A percentile compares a stretch with the other conserved stretches of the same genome.
These are phyloP conservation scores for Ciona savignyi DNA, from an alignment of 23 tunicate genomes.

Conservation along the genomic window DNA sequence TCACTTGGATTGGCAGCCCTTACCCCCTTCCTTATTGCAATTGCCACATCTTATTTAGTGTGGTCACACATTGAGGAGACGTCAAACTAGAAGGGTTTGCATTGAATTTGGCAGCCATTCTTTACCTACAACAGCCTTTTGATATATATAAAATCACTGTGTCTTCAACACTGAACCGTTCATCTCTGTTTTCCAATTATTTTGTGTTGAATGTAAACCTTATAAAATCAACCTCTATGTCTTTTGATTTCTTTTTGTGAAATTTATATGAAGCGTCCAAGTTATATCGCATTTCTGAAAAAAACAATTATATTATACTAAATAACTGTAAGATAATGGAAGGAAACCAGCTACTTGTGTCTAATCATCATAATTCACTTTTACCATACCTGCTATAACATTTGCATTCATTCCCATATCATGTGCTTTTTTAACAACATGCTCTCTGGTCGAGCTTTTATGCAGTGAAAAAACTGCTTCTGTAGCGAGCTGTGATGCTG, in stretches of 20 bases:
- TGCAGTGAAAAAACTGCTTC: slow-evolving; percentile 74
- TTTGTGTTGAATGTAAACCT: slow-evolving; percentile 24
- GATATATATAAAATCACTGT: too few relatives aligned
- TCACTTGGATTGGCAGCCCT: not conserved
- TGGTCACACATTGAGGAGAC: not conserved
- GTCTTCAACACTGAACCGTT: too few relatives aligned
- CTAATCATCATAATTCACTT: not conserved
- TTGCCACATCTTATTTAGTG: not conserved
- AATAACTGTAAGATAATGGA: not conserved
- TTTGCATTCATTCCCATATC: slow-evolving; percentile 7
- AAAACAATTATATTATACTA: not conserved
- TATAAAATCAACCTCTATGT: slow-evolving; percentile 80
- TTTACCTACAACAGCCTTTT: too few relatives aligned
- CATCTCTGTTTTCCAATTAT: not conserved
- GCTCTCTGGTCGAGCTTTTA: slow-evolving; percentile 62
- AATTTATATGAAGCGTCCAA: slow-evolving; percentile 47
- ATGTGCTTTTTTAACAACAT: slow-evolving; percentile 54
- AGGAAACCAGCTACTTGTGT: too few relatives aligned
- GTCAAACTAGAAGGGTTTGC: too few relatives aligned
- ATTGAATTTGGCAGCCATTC: too few relatives aligned
- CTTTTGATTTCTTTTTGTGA: slow-evolving; percentile 63
- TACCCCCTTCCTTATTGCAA: not conserved
- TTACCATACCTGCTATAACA: slow-evolving; percentile 7
- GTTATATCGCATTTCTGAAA: slow-evolving; percentile 66
- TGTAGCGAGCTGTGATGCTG: slow-evolving; percentile 46